A percentile compares a stretch with the other conserved stretches of the same genome.
Evolutionary conservation across 2,888 invertebrate genomes (phyloP).

Genomic region (Latheticus oryzae): DNA sequence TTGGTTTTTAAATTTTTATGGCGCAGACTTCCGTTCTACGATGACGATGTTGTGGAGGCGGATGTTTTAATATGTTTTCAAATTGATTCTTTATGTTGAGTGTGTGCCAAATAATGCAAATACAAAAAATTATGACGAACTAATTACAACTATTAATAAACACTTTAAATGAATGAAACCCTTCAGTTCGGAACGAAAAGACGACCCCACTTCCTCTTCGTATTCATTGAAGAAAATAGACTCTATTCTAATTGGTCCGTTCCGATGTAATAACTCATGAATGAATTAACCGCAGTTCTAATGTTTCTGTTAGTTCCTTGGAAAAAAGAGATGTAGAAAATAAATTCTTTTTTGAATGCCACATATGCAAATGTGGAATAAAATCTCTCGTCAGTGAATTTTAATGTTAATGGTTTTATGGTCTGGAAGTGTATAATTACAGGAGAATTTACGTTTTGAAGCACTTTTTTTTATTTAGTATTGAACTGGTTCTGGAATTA

Average conservation of each 20-base stretch:
- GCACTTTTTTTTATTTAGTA: slow-evolving; percentile 24
- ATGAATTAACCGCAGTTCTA: slow-evolving; percentile 19
- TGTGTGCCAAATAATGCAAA: slow-evolving; percentile 47
- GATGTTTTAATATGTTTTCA: slow-evolving; percentile 50
- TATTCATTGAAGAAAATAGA: slow-evolving; percentile 32
- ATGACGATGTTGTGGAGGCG: slow-evolving; percentile 50
- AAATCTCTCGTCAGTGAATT: slow-evolving; percentile 37
- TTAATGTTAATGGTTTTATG: slow-evolving; percentile 35
- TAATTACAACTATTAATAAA: slow-evolving; percentile 8
- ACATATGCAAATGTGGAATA: slow-evolving; percentile 33
- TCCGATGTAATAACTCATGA: slow-evolving; percentile 30
- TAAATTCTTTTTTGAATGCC: slow-evolving; percentile 27
- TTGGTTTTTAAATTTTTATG: slow-evolving; percentile 57
- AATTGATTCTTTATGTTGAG: slow-evolving; percentile 53
- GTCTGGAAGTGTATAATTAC: slow-evolving; percentile 36
- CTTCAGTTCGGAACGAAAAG: slow-evolving; percentile 21
- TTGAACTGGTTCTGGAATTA: slow-evolving; percentile 37
- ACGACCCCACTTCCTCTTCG: slow-evolving; percentile 46
- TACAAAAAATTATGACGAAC: slow-evolving; percentile 26
- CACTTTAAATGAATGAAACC: slow-evolving; percentile 21
- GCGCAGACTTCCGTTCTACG: slow-evolving; percentile 55
- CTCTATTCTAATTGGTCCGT: slow-evolving; percentile 28
- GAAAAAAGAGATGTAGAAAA: slow-evolving; percentile 24
- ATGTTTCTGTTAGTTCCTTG: slow-evolving; percentile 4
- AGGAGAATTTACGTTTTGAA: slow-evolving; percentile 34